Conservation (phyloP, 1,140 invertebrate genomes). For the Drosophila pseudoananassae region DNA sequence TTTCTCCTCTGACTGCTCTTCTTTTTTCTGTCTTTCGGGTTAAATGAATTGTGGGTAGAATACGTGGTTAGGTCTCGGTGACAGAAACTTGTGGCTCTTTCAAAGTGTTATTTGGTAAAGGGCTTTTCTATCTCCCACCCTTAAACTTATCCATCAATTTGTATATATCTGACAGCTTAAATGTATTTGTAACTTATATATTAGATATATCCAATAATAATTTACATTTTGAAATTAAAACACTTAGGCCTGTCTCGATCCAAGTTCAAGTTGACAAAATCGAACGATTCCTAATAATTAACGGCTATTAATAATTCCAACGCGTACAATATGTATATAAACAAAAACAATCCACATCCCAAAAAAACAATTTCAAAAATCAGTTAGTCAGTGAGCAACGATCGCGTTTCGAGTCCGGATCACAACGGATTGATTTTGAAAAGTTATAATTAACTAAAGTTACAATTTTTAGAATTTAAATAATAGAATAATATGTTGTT, state of each 20-base stretch:
- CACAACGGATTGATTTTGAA: constrained; percentile 33
- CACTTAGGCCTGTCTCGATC: neutral
- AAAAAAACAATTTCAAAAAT: constrained; percentile 49
- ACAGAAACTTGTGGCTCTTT: neutral
- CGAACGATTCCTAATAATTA: constrained; percentile 5
- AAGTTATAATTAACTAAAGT: neutral
- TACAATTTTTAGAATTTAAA: no score
- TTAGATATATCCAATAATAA: neutral
- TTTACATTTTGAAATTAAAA: neutral
- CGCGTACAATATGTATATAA: constrained; percentile 51
- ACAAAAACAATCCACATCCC: constrained; percentile 45
- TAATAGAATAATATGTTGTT: constrained; percentile 47
- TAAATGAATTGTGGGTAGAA: constrained; percentile 40
- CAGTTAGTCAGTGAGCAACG: constrained; percentile 53
- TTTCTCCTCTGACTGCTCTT: constrained; percentile 1
- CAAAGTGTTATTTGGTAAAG: neutral
- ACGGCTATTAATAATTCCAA: constrained; percentile 49
- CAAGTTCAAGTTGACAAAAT: constrained; percentile 37
- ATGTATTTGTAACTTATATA: neutral
- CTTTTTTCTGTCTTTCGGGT: constrained; percentile 1
- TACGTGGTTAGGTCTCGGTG: constrained; percentile 37
- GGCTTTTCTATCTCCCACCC: no score
- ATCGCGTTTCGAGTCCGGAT: constrained; percentile 51
- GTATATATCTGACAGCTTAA: neutral
- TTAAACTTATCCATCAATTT: no score